Conservation (phyloP, 1,140 invertebrate genomes). For the Pseudomyrmex sp. region DNA sequence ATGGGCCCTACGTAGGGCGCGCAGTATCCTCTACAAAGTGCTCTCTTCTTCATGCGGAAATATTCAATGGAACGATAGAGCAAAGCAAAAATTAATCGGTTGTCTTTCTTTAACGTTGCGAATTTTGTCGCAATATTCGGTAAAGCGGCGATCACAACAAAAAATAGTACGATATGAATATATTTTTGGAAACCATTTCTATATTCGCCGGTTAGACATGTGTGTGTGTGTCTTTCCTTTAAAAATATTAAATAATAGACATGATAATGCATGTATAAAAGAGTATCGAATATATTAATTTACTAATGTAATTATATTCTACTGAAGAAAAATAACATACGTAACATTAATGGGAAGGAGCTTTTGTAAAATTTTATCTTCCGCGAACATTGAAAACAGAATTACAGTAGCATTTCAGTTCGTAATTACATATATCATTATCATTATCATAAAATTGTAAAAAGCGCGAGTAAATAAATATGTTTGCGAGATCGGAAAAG, state of each 20-base stretch:
- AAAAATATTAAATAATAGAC: too few relatives aligned
- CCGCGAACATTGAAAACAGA: too few relatives aligned
- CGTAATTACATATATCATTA: not conserved
- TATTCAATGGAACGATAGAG: slow-evolving; percentile 63
- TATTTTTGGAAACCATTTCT: not conserved
- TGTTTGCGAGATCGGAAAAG: not conserved
- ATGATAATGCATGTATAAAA: too few relatives aligned
- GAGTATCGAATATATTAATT: too few relatives aligned
- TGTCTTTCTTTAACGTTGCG: not conserved
- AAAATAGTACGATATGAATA: not conserved
- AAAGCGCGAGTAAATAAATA: slow-evolving; percentile 9
- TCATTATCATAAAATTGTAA: slow-evolving; percentile 23
- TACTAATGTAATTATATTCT: too few relatives aligned
- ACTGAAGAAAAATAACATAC: too few relatives aligned
- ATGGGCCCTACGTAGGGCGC: slow-evolving; percentile 48
- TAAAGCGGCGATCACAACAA: not conserved
- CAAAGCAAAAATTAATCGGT: slow-evolving; percentile 46
- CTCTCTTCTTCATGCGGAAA: slow-evolving; percentile 40
- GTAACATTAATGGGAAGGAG: too few relatives aligned
- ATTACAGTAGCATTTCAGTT: not conserved
- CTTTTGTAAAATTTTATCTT: too few relatives aligned
- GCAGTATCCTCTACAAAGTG: slow-evolving; percentile 58
- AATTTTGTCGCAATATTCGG: not conserved
- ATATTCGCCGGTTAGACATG: too few relatives aligned
- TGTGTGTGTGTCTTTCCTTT: too few relatives aligned